These are phyloP conservation scores for Coelogynopora nodosa DNA, from an alignment of 2,888 invertebrate species.

Conservation along the genomic window DNA sequence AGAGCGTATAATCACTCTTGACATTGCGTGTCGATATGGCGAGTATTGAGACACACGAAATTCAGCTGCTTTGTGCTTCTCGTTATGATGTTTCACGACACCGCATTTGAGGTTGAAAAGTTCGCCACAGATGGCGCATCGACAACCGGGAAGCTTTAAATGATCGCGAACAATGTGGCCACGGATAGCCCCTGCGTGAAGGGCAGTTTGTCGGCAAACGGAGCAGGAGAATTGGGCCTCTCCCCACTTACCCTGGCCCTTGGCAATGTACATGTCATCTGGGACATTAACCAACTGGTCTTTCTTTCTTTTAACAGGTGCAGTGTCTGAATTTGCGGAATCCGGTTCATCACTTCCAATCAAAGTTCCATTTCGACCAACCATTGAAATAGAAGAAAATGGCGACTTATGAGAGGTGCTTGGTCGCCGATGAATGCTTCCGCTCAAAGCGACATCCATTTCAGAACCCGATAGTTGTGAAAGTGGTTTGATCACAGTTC, in stretches of 20 bases:
- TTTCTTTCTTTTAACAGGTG: neutral
- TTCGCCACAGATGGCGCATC: slow-evolving; percentile 43
- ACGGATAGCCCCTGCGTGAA: slow-evolving; percentile 39
- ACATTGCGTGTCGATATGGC: slow-evolving; percentile 43
- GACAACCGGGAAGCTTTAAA: slow-evolving; percentile 41
- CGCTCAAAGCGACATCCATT: neutral
- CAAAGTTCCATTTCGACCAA: neutral
- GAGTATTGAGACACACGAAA: slow-evolving; percentile 44
- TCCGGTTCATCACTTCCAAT: neutral
- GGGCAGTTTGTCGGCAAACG: slow-evolving; percentile 21
- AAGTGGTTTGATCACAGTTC: slow-evolving; percentile 44
- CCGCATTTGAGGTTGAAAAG: slow-evolving; percentile 38
- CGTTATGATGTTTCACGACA: slow-evolving; percentile 42
- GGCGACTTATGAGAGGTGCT: neutral
- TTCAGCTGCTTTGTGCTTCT: slow-evolving; percentile 5
- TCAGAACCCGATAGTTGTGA: slow-evolving; percentile 15
- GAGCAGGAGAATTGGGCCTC: slow-evolving; percentile 40
- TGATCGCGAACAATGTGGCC: slow-evolving; percentile 46
- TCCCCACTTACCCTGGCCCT: slow-evolving; percentile 10
- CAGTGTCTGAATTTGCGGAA: neutral
- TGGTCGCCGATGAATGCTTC: slow-evolving; percentile 9
- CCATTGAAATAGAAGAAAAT: slow-evolving; percentile 4
- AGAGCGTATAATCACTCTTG: slow-evolving; percentile 36
- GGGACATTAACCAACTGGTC: slow-evolving; percentile 31
- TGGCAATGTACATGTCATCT: slow-evolving; percentile 35